Evolutionary conservation across 23 tunicate species (phyloP).

Genomic region (Trididemnum clinides): DNA sequence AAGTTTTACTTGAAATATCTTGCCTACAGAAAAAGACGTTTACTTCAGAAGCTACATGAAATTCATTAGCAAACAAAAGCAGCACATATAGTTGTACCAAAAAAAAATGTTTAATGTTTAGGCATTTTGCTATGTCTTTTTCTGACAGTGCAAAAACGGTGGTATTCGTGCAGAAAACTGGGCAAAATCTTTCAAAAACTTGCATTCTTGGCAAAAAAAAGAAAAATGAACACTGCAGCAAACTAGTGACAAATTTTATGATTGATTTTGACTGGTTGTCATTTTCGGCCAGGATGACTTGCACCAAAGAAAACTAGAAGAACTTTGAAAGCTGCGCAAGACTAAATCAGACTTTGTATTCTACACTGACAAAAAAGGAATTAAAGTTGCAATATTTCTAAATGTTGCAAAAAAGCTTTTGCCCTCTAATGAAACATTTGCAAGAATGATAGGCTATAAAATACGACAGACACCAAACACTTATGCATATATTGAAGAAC

Average conservation of each 20-base stretch:
- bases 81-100: too few species aligned
- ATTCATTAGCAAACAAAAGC: not conserved
- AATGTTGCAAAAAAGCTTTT: not conserved
- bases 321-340: not conserved
- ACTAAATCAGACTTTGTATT: not conserved
- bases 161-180: not conserved
- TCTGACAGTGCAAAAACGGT: not conserved
- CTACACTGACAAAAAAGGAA: not conserved
- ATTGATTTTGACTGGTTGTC: not conserved
- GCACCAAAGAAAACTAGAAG: not conserved
- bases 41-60: too few species aligned
- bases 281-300: not conserved
- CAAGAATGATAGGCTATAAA: not conserved
- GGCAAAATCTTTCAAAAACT: not conserved
- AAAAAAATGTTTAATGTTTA: too few species aligned
- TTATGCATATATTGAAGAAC: not conserved
- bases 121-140: too few species aligned
- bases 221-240: not conserved
- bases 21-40: not conserved
- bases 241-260: not conserved
- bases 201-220: not conserved
- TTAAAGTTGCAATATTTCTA: not conserved
- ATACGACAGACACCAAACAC: not conserved
- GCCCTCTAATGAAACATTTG: not conserved
- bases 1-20: not conserved